A percentile compares a stretch with the other conserved stretches of the same genome.
These are phyloP conservation scores for Drosophila nr. perissopoda DNA, from an alignment of 2,888 invertebrate species.

Conservation along the genomic window DNA sequence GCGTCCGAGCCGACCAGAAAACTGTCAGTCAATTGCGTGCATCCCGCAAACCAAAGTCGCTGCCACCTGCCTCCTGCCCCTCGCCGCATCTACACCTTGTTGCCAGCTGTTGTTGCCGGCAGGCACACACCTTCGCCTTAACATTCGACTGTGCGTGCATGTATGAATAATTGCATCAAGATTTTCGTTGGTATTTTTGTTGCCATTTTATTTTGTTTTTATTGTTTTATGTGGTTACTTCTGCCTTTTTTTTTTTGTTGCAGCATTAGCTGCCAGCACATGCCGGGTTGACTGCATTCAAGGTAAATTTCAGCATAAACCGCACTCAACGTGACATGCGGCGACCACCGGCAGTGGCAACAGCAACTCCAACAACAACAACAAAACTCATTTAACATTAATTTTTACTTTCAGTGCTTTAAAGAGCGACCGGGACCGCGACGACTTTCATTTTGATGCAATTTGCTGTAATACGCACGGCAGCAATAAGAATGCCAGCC, in stretches of 20 bases:
- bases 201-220: constrained; percentile 45
- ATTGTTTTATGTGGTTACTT: constrained; percentile 31
- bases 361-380: constrained; percentile 8
- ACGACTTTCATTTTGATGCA: constrained; percentile 57
- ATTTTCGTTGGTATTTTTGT: constrained; percentile 56
- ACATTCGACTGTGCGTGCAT: constrained; percentile 49
- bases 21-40: constrained; percentile 68
- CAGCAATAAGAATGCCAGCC: constrained; percentile 34
- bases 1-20: constrained; percentile 34
- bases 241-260: constrained; percentile 45
- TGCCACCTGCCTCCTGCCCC: background rate
- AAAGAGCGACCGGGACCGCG: constrained; percentile 37
- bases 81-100: background rate
- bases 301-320: constrained; percentile 76
- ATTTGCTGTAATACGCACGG: constrained; percentile 46
- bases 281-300: constrained; percentile 54
- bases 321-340: constrained; percentile 73
- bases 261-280: constrained; percentile 57
- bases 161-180: constrained; percentile 81
- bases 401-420: constrained; percentile 72
- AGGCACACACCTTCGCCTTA: constrained; percentile 71
- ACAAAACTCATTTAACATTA: constrained; percentile 72
- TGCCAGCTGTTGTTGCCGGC: constrained; percentile 68
- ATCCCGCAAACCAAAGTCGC: background rate
- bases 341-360: constrained; percentile 68